Conservation (phyloP, 2,888 invertebrate genomes). For the Chorisops tibialis region DNA sequence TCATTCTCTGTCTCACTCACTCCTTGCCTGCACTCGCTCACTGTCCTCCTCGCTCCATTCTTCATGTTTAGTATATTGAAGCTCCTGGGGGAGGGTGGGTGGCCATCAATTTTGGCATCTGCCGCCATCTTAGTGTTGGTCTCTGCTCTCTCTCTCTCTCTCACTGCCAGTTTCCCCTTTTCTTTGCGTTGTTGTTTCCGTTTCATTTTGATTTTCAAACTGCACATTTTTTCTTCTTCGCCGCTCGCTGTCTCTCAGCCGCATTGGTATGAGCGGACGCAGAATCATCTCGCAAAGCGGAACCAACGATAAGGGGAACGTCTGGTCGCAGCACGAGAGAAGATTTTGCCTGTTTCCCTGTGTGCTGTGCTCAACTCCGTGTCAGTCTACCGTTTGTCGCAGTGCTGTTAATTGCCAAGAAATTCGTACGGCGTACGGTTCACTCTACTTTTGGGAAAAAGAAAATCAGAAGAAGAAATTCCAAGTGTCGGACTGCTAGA, state of each 20-base stretch:
- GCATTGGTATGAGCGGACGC: too few relatives aligned
- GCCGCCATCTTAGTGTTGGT: too few relatives aligned
- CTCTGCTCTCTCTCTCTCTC: not conserved
- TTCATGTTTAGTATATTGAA: too few relatives aligned
- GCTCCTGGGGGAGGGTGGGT: too few relatives aligned
- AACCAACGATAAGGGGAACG: conserved; percentile 2
- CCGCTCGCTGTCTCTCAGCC: conserved; percentile 29
- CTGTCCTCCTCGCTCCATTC: too few relatives aligned
- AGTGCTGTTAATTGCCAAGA: conserved; percentile 34
- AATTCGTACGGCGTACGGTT: not conserved
- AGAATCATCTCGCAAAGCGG: too few relatives aligned
- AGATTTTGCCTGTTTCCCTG: conserved; percentile 9
- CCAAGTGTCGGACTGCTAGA: too few relatives aligned
- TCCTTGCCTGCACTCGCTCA: too few relatives aligned
- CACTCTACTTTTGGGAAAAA: not conserved
- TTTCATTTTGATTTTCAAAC: conserved; percentile 31
- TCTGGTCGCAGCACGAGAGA: conserved; percentile 29
- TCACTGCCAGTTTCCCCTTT: conserved; percentile 17
- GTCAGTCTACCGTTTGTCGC: conserved; percentile 37
- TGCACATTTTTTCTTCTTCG: conserved; percentile 25
- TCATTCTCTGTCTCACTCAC: too few relatives aligned
- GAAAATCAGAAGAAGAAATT: not conserved
- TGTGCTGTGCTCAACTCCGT: conserved; percentile 29
- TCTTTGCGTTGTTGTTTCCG: conserved; percentile 1
- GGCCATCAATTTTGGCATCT: too few relatives aligned